These are phyloP conservation scores for Drosophila eugracilis DNA, from an alignment of 1,140 invertebrate genomes.

Conservation along the genomic window DNA sequence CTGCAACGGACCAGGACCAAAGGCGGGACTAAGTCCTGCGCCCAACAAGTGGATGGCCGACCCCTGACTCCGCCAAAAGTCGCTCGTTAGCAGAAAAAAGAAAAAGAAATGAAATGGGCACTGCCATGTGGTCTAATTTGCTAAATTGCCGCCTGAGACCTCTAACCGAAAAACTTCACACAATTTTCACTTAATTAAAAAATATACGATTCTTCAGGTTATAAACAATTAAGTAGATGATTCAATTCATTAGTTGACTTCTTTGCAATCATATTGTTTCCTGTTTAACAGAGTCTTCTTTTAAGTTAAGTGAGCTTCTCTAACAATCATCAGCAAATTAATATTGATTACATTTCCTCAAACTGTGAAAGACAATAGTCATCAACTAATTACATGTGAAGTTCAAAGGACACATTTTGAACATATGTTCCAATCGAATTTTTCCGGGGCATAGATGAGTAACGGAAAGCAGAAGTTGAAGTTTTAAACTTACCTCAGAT, in stretches of 20 bases:
- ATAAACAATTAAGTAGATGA: conserved; percentile 13
- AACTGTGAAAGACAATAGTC: conserved; percentile 17
- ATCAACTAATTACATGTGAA: conserved; percentile 29
- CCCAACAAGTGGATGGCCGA: conserved; percentile 47
- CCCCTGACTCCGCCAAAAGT: conserved; percentile 2
- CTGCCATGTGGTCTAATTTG: conserved; percentile 52
- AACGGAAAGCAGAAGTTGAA: too few relatives aligned
- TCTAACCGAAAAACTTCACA: conserved; percentile 37
- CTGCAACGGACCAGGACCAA: conserved; percentile 3
- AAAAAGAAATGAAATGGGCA: background rate
- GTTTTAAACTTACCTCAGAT: too few relatives aligned
- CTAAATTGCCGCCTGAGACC: conserved; percentile 36
- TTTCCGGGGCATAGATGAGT: too few relatives aligned
- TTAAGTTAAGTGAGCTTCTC: background rate
- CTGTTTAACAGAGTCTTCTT: too few relatives aligned
- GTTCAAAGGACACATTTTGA: conserved; percentile 17
- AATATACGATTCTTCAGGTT: conserved; percentile 27
- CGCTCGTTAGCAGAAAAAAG: conserved; percentile 53
- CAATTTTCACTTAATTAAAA: conserved; percentile 61
- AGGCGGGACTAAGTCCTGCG: conserved; percentile 1
- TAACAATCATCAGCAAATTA: background rate
- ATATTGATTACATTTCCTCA: conserved; percentile 22
- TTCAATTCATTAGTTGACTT: conserved; percentile 5
- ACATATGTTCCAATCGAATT: too few relatives aligned
- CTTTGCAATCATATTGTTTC: background rate